A percentile compares a stretch with the other conserved stretches of the same genome.
Evolutionary conservation across 2,113 vertebrate species (phyloP).

Genomic region (Hepsetus odoe): DNA sequence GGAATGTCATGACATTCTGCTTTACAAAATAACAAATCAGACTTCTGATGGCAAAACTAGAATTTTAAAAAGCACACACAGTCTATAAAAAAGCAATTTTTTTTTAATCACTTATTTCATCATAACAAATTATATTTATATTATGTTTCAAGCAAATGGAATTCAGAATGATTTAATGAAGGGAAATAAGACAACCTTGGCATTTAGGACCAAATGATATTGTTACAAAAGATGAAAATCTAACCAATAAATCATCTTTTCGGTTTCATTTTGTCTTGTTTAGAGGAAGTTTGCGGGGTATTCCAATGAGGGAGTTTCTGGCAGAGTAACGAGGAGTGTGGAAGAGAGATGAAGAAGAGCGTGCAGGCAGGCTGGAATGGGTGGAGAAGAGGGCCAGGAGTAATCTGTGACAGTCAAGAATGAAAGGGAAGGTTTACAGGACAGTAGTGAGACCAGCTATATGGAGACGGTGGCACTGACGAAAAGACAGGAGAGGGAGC

Average conservation of each 20-base stretch:
- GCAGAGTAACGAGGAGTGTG: too few species aligned
- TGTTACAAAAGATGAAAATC: neutral
- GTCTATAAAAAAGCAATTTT: neutral
- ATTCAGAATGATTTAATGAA: neutral
- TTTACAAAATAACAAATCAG: slow-evolving; percentile 25
- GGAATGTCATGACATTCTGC: slow-evolving; percentile 38
- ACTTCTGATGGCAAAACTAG: neutral
- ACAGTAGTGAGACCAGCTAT: too few species aligned
- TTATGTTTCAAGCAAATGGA: too few species aligned
- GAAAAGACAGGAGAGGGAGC: too few species aligned
- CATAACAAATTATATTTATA: neutral
- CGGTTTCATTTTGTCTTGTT: neutral
- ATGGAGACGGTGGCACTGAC: too few species aligned
- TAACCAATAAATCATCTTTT: neutral
- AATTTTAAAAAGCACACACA: neutral
- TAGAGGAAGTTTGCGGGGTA: too few species aligned
- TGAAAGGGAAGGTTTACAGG: too few species aligned
- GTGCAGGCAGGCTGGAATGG: too few species aligned
- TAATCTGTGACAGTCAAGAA: too few species aligned
- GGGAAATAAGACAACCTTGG: neutral
- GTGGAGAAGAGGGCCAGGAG: too few species aligned
- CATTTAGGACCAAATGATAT: neutral
- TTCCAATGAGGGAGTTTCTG: too few species aligned
- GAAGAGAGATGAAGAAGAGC: too few species aligned
- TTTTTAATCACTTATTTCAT: neutral